Percentiles rank a stretch among this genome's conserved stretches.
These are phyloP conservation scores for Cephus pygmeus DNA, from an alignment of 2,888 invertebrate species.

Conservation along the genomic window DNA sequence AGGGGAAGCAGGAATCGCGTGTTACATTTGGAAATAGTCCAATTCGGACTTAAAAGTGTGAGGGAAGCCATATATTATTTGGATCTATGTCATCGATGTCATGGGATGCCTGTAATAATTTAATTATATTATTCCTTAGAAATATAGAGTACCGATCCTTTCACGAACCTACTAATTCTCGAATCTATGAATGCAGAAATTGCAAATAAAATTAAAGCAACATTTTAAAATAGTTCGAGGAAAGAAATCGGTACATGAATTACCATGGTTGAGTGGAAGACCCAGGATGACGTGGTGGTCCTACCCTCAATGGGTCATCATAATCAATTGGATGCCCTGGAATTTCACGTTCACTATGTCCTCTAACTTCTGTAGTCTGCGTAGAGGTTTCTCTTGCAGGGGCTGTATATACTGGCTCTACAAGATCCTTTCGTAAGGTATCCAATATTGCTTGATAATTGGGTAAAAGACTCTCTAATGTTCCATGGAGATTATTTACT, in stretches of 20 bases:
- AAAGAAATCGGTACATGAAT: slow-evolving; percentile 34
- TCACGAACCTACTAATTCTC: not conserved
- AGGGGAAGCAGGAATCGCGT: not conserved
- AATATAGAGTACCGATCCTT: slow-evolving; percentile 23
- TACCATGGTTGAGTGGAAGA: slow-evolving; percentile 37
- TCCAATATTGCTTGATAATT: slow-evolving; percentile 73
- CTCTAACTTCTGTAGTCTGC: slow-evolving; percentile 68
- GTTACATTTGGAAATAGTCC: slow-evolving; percentile 11
- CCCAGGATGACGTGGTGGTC: slow-evolving; percentile 19
- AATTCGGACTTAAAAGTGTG: slow-evolving; percentile 28
- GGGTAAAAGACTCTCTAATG: slow-evolving; percentile 75
- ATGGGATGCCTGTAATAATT: slow-evolving; percentile 43
- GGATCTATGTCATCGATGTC: slow-evolving; percentile 39
- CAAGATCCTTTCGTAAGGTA: slow-evolving; percentile 73
- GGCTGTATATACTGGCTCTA: slow-evolving; percentile 72
- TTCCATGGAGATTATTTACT: slow-evolving; percentile 70
- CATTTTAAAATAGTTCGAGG: not conserved
- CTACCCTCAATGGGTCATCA: slow-evolving; percentile 47
- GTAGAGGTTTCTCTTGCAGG: slow-evolving; percentile 63
- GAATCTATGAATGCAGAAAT: not conserved
- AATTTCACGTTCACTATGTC: slow-evolving; percentile 16
- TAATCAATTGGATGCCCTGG: slow-evolving; percentile 20
- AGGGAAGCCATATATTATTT: slow-evolving; percentile 37
- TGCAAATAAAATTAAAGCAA: not conserved
- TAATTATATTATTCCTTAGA: slow-evolving; percentile 13